Base-by-base conservation (phyloP, 2,888 invertebrate genomes). In the Plemyria rubiginata region DNA sequence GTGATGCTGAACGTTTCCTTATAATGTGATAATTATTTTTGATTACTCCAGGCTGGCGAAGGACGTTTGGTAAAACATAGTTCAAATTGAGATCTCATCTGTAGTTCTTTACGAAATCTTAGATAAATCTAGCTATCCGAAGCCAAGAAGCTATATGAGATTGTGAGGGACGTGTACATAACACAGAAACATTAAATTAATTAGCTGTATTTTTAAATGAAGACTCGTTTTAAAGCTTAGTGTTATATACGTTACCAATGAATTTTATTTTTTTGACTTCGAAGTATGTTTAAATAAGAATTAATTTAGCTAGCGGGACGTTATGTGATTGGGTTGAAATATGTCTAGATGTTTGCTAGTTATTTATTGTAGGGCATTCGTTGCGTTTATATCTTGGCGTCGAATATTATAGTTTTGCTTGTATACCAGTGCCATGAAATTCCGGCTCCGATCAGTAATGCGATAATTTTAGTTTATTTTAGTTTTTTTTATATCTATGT, bases 61-160 rank as follows among this genome's bases (percentile, higher is more conserved):
- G 81, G 77, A 84, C 84, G 86, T 87, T 89, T 83, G 82, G 80
- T 86, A 80, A 84, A 87, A 80, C 81, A 86, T 86, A 91, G 92
- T 92, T 92, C 90, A 92, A 92, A 90, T 87, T 87, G 81, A 90
- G 92, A 92, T 92, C 92, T 92, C 92, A 92, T 85, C 85, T 79
- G 83, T 91, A 89, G 87, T 88, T 86, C 81, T 85, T 83, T 85
- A 89, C 82, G 79, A 87, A 88, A 85, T 82, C 81, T 88, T 86
- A 90, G 86, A 82, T 87, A 87, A 84, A 82, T 84, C 79, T 87
- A 87, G 85, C 86, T 86, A 87, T 85, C 84, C 80, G 85, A 90
- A 90, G 91, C 90, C 90, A 88, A 90, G 90, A 91, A 81, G 91
- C 90, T 91, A 90, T n/a, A 84, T 80, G 77, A 83, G 73, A 82